Evolutionary conservation across 2,113 vertebrate species (phyloP), one percentile per base, ranked within the genome.

Genomic region (Cinclus mexicanus): DNA sequence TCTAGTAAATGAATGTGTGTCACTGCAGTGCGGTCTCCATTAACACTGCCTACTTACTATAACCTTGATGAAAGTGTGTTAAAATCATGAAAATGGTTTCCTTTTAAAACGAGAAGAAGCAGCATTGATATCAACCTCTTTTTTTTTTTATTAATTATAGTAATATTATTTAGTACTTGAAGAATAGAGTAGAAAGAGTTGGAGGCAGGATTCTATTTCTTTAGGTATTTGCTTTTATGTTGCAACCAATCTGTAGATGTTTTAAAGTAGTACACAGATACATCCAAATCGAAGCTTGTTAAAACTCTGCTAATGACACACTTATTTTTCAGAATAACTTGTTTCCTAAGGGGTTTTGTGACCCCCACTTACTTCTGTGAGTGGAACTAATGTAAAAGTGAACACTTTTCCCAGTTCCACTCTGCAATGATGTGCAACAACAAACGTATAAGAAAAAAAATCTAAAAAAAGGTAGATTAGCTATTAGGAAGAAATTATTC

Each of bases 41-140:
- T 91, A 82, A 90, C 84, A 86, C 70, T 63, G 93, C 85, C 85
- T 44, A 90, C 88, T 84, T 80, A 35, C 22, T 57, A 7, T 57
- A 76, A 65, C 78, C 57, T 90, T 88, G 71, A 79, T 57, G 29
- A 65, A 35, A 79, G 10, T 17, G 12, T 83, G 50, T 42, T 72
- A 76, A 90, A 82, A 46, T 55, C 1, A 37, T 53, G 60, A 59
- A 85, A 88, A 80, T 20, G 1, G 3, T 83, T 90, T 18, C 21
- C 47, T 59, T 67, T 88, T 46, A 86, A 88, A 78, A 24, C 42
- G 12, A 72, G 1, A 15, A 67, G n/a, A 59, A 80, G 12, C 7
- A 21, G 7, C 1, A 2, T 46, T 93, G 41, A 83, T 88, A 90
- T 74, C 0, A 77, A n/a, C 20, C 1, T 1, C n/a, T n/a, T n/a